Evolutionary conservation across 2,888 invertebrate species (phyloP).

Genomic region (Gryllus longicercus): DNA sequence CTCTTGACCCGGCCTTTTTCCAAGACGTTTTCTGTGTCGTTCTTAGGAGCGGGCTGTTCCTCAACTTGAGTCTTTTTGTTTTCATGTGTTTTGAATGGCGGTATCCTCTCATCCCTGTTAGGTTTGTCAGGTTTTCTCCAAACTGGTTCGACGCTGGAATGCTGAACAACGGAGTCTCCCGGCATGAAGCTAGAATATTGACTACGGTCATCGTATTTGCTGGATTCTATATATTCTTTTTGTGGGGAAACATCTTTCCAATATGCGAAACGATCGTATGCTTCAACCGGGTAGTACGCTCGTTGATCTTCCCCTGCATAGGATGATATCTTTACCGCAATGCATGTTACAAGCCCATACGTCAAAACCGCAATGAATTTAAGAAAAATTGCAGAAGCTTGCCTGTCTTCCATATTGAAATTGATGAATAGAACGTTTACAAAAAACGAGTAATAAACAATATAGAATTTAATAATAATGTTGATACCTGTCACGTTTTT

Average conservation of each 20-base stretch:
- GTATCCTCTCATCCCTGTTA: neutral
- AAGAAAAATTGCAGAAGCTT: neutral
- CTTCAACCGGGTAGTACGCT: neutral
- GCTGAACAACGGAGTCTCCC: neutral
- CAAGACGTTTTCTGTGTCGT: neutral
- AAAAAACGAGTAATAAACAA: no score
- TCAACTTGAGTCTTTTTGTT: neutral
- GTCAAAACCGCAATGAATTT: neutral
- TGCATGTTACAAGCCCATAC: neutral
- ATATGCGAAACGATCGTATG: neutral
- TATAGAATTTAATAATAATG: no score
- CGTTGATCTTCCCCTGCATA: neutral
- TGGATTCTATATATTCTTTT: neutral
- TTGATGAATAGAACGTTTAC: no score
- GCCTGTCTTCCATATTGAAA: neutral
- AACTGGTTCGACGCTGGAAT: neutral
- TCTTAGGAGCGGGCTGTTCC: neutral
- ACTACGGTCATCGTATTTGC: neutral
- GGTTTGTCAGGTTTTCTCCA: slow-evolving; percentile 7
- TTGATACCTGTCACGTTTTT: no score
- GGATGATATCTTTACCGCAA: neutral
- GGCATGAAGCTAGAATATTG: slow-evolving; percentile 5
- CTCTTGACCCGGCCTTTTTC: neutral
- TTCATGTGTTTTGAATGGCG: neutral
- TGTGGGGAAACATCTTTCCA: slow-evolving; percentile 5